Evolutionary conservation across 2,113 vertebrate species (phyloP), one percentile per base, ranked within the genome.

Genomic region (Willisornis vidua): DNA sequence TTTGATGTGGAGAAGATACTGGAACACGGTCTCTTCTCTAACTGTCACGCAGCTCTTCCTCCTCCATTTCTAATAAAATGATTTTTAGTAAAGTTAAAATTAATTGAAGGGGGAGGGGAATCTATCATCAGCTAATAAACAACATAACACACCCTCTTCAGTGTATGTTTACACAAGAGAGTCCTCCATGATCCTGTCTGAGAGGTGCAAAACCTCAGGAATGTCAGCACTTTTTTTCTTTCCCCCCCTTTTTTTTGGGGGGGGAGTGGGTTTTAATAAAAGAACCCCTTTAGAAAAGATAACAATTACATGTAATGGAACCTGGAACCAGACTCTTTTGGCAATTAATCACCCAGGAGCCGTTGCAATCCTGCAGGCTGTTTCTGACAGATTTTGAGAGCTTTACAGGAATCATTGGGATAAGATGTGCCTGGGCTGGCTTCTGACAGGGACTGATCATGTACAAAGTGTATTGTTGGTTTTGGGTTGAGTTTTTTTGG

Each of bases 351-450:
- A 97, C 74, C 89, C 87, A 94, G 94, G 83, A 97, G 96, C 96
- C 90, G 90, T 96, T 97, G 94, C 87, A 81, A 97, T 97, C 97
- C 97, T 97, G 96, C 93, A 97, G 97, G 97, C 95, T 96, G 96
- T 97, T 97, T 97, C 94, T 97, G 96, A 95, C 91, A 96, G 97
- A 97, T 95, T 96, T 84, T 89, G 92, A 96, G 96, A 95, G 90
- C 92, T 96, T 97, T 97, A 96, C 95, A 98, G 94, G 95, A 97
- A 97, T 97, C 95, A 76, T 87, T 71, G 43, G 96, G 89, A 92
- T 91, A 94, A 97, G 96, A 97, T 97, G 92, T 98, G 97, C 94
- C 97, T 95, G 96, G 96, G 95, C 97, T 97, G 96, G 97, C 95
- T 97, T 96, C 91, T 95, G 93, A 97, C 95, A 96, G 80, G 93